Percentiles rank a stretch among this genome's conserved stretches.
These are phyloP conservation scores for Melieria picta DNA, from an alignment of 2,888 invertebrate species.

Conservation along the genomic window DNA sequence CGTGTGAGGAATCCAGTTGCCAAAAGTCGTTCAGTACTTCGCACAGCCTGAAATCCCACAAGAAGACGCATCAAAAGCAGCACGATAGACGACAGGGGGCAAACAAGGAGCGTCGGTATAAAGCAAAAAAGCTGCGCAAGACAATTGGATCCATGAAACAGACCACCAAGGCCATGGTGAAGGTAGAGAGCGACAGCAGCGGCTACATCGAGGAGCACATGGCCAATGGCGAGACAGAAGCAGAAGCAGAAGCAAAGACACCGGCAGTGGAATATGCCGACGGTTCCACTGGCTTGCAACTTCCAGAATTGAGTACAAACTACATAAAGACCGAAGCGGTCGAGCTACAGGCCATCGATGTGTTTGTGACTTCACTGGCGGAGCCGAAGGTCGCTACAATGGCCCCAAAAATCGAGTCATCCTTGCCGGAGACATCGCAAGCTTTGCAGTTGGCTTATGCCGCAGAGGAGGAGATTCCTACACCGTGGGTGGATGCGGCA, in stretches of 20 bases:
- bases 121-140: slow-evolving; percentile 29
- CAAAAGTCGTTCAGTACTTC: slow-evolving; percentile 83
- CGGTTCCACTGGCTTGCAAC: slow-evolving; percentile 1
- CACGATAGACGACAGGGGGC: slow-evolving; percentile 19
- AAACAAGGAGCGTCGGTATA: slow-evolving; percentile 41
- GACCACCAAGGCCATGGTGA: slow-evolving; percentile 25
- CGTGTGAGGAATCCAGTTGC: slow-evolving; percentile 76
- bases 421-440: slow-evolving; percentile 66
- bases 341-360: slow-evolving; percentile 37
- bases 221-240: slow-evolving; percentile 4
- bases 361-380: slow-evolving; percentile 34
- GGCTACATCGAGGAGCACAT: slow-evolving; percentile 37
- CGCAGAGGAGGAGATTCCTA: slow-evolving; percentile 79
- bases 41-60: slow-evolving; percentile 84
- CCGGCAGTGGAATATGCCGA: slow-evolving; percentile 4
- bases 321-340: slow-evolving; percentile 42
- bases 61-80: slow-evolving; percentile 76
- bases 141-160: slow-evolving; percentile 20
- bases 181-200: slow-evolving; percentile 38
- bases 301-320: slow-evolving; percentile 48
- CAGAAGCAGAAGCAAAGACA: slow-evolving; percentile 23
- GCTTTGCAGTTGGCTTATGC: slow-evolving; percentile 79
- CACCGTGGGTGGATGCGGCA: slow-evolving; percentile 80
- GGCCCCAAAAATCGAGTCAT: slow-evolving; percentile 48
- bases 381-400: slow-evolving; percentile 31